These are phyloP conservation scores for Hyphantria cunea DNA, from an alignment of 1,140 invertebrate species.

Conservation along the genomic window DNA sequence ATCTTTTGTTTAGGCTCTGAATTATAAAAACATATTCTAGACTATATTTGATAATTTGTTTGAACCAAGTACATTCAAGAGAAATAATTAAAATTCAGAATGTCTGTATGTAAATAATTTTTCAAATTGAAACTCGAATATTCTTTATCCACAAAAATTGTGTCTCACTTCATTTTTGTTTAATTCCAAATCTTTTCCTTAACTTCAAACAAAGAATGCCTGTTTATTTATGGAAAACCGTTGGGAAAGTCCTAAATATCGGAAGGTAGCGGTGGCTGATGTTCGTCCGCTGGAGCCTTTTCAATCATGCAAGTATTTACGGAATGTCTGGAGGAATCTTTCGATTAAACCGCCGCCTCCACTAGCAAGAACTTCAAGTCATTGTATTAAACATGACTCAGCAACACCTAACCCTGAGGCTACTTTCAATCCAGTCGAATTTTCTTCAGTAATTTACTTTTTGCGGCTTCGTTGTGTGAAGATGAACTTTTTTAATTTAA, in stretches of 20 bases:
- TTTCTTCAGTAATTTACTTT: constrained; percentile 32
- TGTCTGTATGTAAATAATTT: too few relatives aligned
- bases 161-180: too few relatives aligned
- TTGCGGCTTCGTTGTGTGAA: constrained; percentile 14
- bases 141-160: too few relatives aligned
- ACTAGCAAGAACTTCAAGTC: constrained; percentile 27
- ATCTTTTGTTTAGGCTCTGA: too few relatives aligned
- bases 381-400: constrained; percentile 40
- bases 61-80: too few relatives aligned
- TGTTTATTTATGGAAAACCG: constrained; percentile 20
- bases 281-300: constrained; percentile 25
- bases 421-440: constrained; percentile 25
- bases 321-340: constrained; percentile 44
- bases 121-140: too few relatives aligned
- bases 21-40: too few relatives aligned
- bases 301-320: constrained; percentile 44
- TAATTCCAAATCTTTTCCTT: too few relatives aligned
- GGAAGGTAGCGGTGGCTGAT: constrained; percentile 24
- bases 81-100: too few relatives aligned
- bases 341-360: constrained; percentile 38
- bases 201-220: background rate
- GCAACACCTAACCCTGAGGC: constrained; percentile 20
- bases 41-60: too few relatives aligned
- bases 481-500: constrained; percentile 36
- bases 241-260: constrained; percentile 18